Evolutionary conservation across 2,113 vertebrate genomes (phyloP), one percentile per base, ranked within the genome.

Genomic region (Colistium nudipinnis): DNA sequence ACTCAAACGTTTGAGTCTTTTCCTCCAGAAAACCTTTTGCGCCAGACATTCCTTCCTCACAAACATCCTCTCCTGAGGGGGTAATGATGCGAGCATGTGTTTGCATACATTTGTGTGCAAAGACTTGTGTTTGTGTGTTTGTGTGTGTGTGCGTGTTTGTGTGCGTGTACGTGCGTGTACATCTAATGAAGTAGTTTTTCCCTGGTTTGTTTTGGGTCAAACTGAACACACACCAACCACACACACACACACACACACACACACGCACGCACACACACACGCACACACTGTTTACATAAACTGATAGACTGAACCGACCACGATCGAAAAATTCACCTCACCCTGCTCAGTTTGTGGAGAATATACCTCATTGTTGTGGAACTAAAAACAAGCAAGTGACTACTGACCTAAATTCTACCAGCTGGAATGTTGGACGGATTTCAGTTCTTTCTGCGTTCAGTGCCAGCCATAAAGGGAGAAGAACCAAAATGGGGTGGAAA

Each of bases 361-460:
- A 71, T 78, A 74, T 60, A 80, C 66, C 77, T 80, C 67, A 77
- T 85, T 91, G 82, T 88, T 90, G 83, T 76, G 69, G 63, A 84
- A 78, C 67, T 41, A 76, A 54, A 86, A 73, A 81, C 76, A 84
- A 76, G 63, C 35, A 66, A 79, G 52, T 69, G 62, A 75, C 82
- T 78, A 80, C 75, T 92, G 90, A 92, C 88, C 90, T 92, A 91
- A 88, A 91, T 91, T 89, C 90, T 88, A 82, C 71, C 80, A 86
- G 87, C 86, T 87, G 77, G 83, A 87, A 84, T 56, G 27, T 66
- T 89, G 86, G 83, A 89, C 19, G 41, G 43, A 49, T 74, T 83
- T 87, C 75, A 78, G 39, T n/a, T 68, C 47, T 62, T 65, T 87
- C 70, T 75, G 55, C 75, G 66, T 35, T 62, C 19, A 57, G 51